Evolutionary conservation across 2,113 vertebrate genomes (phyloP).

Genomic region (Sula dactylatra): DNA sequence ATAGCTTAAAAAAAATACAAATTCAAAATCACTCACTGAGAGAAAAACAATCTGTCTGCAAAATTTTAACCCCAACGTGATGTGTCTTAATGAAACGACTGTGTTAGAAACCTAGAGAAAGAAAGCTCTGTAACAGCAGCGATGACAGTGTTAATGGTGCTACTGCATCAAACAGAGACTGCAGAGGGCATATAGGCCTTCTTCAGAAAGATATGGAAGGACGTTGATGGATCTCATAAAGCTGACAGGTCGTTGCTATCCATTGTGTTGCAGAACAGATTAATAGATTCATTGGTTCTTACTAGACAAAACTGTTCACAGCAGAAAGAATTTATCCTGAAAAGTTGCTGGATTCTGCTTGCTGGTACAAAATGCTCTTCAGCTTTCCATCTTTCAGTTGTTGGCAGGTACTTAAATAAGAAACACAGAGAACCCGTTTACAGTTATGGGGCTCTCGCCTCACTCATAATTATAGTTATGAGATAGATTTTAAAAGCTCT

Average conservation of each 20-base stretch:
- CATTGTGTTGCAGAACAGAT: slow-evolving; percentile 27
- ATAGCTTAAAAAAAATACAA: neutral
- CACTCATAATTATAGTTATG: slow-evolving; percentile 52
- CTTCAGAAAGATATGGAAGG: neutral
- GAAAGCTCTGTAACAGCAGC: neutral
- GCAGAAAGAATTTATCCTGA: slow-evolving; percentile 33
- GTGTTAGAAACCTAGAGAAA: neutral
- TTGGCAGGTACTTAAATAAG: slow-evolving; percentile 56
- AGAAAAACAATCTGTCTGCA: neutral
- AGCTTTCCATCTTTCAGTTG: slow-evolving; percentile 19
- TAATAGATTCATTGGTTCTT: slow-evolving; percentile 42
- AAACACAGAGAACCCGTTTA: slow-evolving; percentile 24
- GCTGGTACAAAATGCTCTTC: slow-evolving; percentile 39
- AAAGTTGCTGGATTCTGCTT: slow-evolving; percentile 53
- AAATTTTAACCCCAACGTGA: neutral
- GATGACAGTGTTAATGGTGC: neutral
- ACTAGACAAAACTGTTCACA: slow-evolving; percentile 40
- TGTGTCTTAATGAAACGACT: neutral
- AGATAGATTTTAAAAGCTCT: slow-evolving; percentile 53
- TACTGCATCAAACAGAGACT: neutral
- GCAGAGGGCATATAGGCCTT: neutral
- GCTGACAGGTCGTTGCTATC: slow-evolving; percentile 1
- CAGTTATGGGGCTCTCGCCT: slow-evolving; percentile 24
- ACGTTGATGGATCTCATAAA: neutral
- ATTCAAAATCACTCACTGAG: neutral